Conservation (phyloP, 1,140 invertebrate species). For the Pogonomyrmex barbatus region DNA sequence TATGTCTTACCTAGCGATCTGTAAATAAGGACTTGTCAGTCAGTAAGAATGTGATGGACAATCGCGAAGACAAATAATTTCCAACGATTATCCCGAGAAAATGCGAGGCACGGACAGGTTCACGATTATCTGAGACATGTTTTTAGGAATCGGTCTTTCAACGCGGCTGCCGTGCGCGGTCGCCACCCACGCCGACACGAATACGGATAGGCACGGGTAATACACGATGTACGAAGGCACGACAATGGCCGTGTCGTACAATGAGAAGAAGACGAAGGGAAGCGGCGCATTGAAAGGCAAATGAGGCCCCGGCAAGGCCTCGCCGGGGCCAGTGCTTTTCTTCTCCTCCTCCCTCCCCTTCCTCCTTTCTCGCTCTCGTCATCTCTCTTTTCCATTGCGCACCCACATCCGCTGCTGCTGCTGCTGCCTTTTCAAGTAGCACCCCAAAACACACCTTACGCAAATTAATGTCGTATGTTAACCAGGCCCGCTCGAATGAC, state of each 20-base stretch:
- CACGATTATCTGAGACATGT: slow-evolving; percentile 47
- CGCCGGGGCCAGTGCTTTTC: slow-evolving; percentile 47
- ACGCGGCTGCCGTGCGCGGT: slow-evolving; percentile 39
- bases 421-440: slow-evolving; percentile 69
- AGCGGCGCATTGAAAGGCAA: slow-evolving; percentile 73
- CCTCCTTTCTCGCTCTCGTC: slow-evolving; percentile 60
- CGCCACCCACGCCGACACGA: slow-evolving; percentile 72
- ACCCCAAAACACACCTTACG: slow-evolving; percentile 76
- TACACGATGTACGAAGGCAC: slow-evolving; percentile 67
- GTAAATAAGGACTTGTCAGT: slow-evolving; percentile 32
- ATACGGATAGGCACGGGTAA: slow-evolving; percentile 68
- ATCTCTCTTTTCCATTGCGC: slow-evolving; percentile 72
- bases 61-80: slow-evolving; percentile 29
- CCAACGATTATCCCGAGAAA: slow-evolving; percentile 36
- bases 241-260: slow-evolving; percentile 72
- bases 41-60: slow-evolving; percentile 11
- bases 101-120: slow-evolving; percentile 30
- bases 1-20: slow-evolving; percentile 22
- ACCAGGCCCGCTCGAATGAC: slow-evolving; percentile 61
- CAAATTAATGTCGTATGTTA: slow-evolving; percentile 77
- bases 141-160: slow-evolving; percentile 30
- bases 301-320: slow-evolving; percentile 62
- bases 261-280: slow-evolving; percentile 70
- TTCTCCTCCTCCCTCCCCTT: slow-evolving; percentile 11
- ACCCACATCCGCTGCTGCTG: slow-evolving; percentile 76